Base-by-base conservation (phyloP, 2,888 invertebrate genomes). In the Chloroclysta siterata region DNA sequence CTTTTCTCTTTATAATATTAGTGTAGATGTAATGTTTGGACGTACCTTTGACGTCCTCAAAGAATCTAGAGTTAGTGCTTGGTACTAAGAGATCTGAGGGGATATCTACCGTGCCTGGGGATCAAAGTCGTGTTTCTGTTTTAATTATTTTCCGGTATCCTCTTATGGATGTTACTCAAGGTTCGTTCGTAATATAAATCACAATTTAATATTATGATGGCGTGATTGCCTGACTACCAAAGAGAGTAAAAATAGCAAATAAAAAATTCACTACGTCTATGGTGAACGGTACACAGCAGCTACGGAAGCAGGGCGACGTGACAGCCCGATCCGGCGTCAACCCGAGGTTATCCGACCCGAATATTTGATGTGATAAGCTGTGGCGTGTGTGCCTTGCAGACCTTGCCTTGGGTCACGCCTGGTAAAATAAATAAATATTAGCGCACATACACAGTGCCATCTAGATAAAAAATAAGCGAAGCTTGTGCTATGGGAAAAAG, bases 241-340 rank as follows among this genome's bases (percentile, higher is more conserved):
- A 70, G 74, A 75, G 76, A 84, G 84, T 78, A 83, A 84, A 89
- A 90, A 91, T 88, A 74, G 80, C 74, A 74, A 75, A 89, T 89
- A 88, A 90, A 90, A 88, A 88, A 90, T 90, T 89, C 89, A 89
- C 71, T 64, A 75, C 80, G 73, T 62, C 68, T 54, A 47, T 72
- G 70, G 60, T 61, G 70, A 80, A 81, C 80, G 79, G 84, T 81
- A 56, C 15, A 22, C 33, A 76, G 69, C 65, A 39, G 42, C 50
- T 69, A 66, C 71, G 67, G 66, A 68, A 72, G 72, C 78, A 76
- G 73, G 69, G 53, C 66, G 66, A 69, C 72, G 72, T 72, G 76
- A 72, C 73, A 66, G 53, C 68, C 52, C 17, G 48, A n/a, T 58
- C 63, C 57, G 46, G 39, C 55, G 58, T 51, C 68, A 50, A 56